Evolutionary conservation across 2,113 vertebrate species (phyloP).

Genomic region (Sula dactylatra): DNA sequence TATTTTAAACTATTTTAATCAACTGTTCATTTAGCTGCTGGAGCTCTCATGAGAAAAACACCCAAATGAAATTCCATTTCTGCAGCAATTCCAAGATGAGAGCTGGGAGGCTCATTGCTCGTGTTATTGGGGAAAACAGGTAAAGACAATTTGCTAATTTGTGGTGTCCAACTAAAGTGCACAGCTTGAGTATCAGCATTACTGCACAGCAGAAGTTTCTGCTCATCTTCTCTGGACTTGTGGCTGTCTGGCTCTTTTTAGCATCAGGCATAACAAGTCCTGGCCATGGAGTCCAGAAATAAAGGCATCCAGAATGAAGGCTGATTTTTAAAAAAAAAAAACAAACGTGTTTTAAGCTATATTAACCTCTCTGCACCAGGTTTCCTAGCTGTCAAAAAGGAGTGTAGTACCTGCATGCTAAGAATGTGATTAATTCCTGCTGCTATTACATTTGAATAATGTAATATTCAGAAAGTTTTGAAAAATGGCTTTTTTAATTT

Average conservation of each 20-base stretch:
- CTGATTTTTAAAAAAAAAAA: background rate
- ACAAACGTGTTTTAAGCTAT: background rate
- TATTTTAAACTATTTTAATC: background rate
- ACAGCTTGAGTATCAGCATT: background rate
- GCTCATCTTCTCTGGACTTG: background rate
- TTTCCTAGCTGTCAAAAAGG: background rate
- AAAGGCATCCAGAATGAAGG: background rate
- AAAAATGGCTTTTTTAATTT: background rate
- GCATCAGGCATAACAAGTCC: background rate
- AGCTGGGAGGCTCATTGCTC: background rate
- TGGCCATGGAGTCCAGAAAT: background rate
- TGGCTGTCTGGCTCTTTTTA: fast-evolving
- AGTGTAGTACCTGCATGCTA: background rate
- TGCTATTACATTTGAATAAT: background rate
- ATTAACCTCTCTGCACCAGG: background rate
- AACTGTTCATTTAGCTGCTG: background rate
- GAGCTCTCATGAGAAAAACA: background rate
- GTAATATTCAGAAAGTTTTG: background rate
- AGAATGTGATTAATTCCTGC: background rate
- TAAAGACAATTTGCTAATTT: background rate
- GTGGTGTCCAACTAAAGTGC: background rate
- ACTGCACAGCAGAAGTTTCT: background rate
- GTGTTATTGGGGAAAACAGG: background rate
- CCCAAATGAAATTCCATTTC: background rate
- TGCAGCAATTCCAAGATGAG: background rate